Percentiles rank a stretch among this genome's conserved stretches.
phyloP scores from a whole-genome alignment of 92 coral and sea anemone species.

The Zoanthus sansibaricus region DNA sequence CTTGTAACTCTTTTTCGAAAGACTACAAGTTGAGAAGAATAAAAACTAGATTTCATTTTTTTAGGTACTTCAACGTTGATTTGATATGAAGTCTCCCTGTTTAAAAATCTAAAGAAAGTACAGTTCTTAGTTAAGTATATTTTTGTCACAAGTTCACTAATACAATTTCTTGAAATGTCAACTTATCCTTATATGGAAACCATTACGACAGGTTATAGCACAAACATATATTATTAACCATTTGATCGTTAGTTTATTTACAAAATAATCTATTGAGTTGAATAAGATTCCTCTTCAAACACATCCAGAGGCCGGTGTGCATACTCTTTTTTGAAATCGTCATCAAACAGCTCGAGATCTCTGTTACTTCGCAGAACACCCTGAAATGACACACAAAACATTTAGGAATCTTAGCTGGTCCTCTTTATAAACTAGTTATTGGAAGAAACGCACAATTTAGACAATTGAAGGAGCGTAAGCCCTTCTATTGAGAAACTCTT shows the following conservation, averaged over 20 bases:
- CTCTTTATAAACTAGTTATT: no score
- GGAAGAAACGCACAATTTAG: no score
- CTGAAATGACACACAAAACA: conserved; percentile 53
- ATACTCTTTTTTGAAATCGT: conserved; percentile 88
- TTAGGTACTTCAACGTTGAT: neutral
- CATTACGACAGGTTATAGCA: neutral
- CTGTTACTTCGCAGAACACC: conserved; percentile 91
- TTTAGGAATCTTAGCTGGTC: no score
- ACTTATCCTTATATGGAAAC: neutral
- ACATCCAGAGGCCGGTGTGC: conserved; percentile 75
- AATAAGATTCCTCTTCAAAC: conserved; percentile 89
- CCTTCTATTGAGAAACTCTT: no score
- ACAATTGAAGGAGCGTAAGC: no score
- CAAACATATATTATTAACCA: neutral
- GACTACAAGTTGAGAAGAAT: neutral
- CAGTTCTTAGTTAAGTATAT: neutral
- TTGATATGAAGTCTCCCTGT: neutral
- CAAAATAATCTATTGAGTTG: conserved; percentile 50
- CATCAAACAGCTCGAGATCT: conserved; percentile 91
- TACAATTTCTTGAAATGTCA: neutral
- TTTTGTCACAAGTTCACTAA: neutral
- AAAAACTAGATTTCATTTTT: neutral
- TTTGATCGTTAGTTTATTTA: neutral
- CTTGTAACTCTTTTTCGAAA: neutral
- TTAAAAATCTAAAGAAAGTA: neutral